phyloP scores from a whole-genome alignment of 2,113 vertebrate species.

The Ibidorhyncha struthersii region DNA sequence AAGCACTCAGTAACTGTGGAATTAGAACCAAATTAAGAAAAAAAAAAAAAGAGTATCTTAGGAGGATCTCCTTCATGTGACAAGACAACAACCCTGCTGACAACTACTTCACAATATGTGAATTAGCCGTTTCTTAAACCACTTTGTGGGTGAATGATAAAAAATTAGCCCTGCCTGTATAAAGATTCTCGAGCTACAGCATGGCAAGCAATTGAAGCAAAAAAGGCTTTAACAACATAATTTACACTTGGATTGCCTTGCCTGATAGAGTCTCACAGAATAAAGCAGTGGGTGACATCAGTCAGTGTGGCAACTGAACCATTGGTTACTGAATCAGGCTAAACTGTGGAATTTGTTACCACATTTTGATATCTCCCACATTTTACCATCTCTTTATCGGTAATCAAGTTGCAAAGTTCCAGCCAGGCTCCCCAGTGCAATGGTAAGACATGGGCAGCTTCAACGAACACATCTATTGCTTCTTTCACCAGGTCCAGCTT shows the following conservation, averaged over 20 bases:
- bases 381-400: slow-evolving; percentile 97
- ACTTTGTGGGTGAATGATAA: background rate
- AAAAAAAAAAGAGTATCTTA: background rate
- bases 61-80: background rate
- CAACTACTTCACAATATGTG: background rate
- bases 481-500: slow-evolving; percentile 96
- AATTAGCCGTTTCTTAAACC: background rate
- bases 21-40: background rate
- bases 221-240: background rate
- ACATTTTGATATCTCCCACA: background rate
- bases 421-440: slow-evolving; percentile 98
- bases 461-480: slow-evolving; percentile 94
- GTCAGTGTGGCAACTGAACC: background rate
- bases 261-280: background rate
- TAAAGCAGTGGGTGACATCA: background rate
- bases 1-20: background rate
- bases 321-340: background rate
- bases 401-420: slow-evolving; percentile 97
- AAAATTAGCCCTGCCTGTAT: background rate
- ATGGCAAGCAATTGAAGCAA: background rate
- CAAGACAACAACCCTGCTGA: background rate
- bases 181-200: background rate
- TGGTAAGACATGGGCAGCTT: slow-evolving; percentile 90
- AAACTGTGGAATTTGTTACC: background rate
- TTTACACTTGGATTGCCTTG: background rate